Evolutionary conservation across 2,797 vertebrate genomes (phyloP).

Genomic region (Trachurus trachurus): DNA sequence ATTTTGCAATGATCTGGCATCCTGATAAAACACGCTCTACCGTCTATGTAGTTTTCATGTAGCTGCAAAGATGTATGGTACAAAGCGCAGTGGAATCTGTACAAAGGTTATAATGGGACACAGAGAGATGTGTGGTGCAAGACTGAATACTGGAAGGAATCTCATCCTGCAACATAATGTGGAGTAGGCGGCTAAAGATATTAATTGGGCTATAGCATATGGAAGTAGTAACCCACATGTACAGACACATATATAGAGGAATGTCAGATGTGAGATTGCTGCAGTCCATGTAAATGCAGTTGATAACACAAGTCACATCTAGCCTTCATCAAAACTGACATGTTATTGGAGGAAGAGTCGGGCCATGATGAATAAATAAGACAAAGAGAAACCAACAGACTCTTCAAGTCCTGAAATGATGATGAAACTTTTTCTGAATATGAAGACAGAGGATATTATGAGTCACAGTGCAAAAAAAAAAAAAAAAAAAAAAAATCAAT

Average conservation of each 20-base stretch:
- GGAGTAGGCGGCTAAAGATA: slow-evolving; percentile 14
- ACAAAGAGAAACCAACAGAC: background rate
- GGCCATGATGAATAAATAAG: background rate
- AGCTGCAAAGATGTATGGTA: slow-evolving; percentile 43
- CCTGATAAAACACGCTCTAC: slow-evolving; percentile 45
- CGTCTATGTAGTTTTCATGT: slow-evolving; percentile 41
- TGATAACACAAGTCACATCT: background rate
- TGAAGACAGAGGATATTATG: slow-evolving; percentile 3
- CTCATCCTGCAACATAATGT: slow-evolving; percentile 12
- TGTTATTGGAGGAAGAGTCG: background rate
- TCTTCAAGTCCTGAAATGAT: background rate
- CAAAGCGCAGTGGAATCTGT: slow-evolving; percentile 36
- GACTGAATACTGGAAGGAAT: slow-evolving; percentile 23
- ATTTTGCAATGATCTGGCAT: slow-evolving; percentile 39
- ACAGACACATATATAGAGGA: slow-evolving; percentile 14
- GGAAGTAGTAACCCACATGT: slow-evolving; percentile 19
- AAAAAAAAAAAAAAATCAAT: slow-evolving; percentile 3
- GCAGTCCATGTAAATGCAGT: background rate
- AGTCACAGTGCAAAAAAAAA: background rate
- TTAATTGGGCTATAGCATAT: slow-evolving; percentile 25
- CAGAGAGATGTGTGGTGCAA: slow-evolving; percentile 9
- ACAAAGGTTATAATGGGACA: slow-evolving; percentile 27
- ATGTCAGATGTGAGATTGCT: slow-evolving; percentile 4
- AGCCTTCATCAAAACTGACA: background rate
- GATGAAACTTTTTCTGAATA: slow-evolving; percentile 8